A percentile compares a stretch with the other conserved stretches of the same genome.
These are phyloP conservation scores for Synanthedon tipuliformis DNA, from an alignment of 2,888 invertebrate genomes.

Conservation along the genomic window DNA sequence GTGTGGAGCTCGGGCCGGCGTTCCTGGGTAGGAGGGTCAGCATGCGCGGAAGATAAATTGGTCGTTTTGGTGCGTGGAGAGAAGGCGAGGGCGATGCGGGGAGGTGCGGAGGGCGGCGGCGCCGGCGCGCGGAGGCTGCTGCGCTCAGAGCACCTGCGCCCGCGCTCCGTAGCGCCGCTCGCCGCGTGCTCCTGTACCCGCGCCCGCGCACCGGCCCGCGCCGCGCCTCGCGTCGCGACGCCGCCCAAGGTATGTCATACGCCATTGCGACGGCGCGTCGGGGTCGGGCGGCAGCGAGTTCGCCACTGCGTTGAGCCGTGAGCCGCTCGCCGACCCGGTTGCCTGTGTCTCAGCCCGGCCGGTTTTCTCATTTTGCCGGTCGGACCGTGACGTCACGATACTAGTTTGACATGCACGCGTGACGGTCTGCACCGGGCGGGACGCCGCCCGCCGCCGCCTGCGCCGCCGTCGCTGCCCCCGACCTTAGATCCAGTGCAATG, in stretches of 20 bases:
- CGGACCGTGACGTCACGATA: conserved; percentile 65
- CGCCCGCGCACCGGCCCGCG: conserved; percentile 52
- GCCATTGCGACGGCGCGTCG: conserved; percentile 50
- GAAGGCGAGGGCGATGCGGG: conserved; percentile 44
- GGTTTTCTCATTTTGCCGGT: conserved; percentile 66
- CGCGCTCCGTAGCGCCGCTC: conserved; percentile 70
- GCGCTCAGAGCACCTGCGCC: conserved; percentile 80
- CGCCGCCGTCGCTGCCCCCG: conserved; percentile 54
- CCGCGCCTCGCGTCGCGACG: conserved; percentile 50
- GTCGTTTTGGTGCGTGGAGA: conserved; percentile 51
- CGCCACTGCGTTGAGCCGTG: conserved; percentile 52
- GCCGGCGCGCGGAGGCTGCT: conserved; percentile 73
- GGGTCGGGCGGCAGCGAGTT: conserved; percentile 64
- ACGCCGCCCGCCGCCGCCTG: conserved; percentile 46
- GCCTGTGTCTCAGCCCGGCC: conserved; percentile 49
- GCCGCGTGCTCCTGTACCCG: conserved; percentile 61
- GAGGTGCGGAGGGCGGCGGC: conserved; percentile 68
- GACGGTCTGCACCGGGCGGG: conserved; percentile 62
- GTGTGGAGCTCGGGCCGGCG: conserved; percentile 11
- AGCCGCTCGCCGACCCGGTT: conserved; percentile 39
- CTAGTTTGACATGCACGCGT: conserved; percentile 66
- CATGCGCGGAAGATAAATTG: conserved; percentile 66
- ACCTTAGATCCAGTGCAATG: conserved; percentile 56
- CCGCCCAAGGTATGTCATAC: conserved; percentile 62
- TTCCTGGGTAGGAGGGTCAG: conserved; percentile 50